phyloP scores from a whole-genome alignment of 1,140 invertebrate species.

The Odontomachus brunneus region DNA sequence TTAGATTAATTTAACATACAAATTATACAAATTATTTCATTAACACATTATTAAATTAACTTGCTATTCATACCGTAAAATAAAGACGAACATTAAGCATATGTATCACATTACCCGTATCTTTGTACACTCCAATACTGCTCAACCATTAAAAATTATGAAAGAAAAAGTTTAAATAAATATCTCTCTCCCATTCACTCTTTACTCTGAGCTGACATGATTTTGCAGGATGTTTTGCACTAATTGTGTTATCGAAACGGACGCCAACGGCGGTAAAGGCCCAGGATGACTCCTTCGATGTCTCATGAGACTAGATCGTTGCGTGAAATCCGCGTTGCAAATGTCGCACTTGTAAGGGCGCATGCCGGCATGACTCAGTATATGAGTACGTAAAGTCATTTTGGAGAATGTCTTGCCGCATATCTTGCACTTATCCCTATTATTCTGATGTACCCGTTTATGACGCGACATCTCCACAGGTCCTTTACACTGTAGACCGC shows the following conservation, averaged over 20 bases:
- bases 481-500: slow-evolving; percentile 72
- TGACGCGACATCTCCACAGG: slow-evolving; percentile 85
- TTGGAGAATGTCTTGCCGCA: slow-evolving; percentile 84
- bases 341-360: slow-evolving; percentile 1
- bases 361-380: background rate
- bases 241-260: background rate
- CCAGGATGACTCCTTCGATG: slow-evolving; percentile 82
- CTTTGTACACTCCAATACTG: no score
- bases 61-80: no score
- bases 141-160: no score
- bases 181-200: no score
- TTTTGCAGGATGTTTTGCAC: slow-evolving; percentile 1
- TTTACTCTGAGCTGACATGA: no score
- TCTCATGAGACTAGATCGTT: slow-evolving; percentile 79
- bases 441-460: slow-evolving; percentile 81
- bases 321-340: background rate
- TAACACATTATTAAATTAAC: no score
- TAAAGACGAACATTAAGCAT: no score
- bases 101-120: no score
- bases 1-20: no score
- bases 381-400: slow-evolving; percentile 77
- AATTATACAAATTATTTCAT: no score
- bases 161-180: no score
- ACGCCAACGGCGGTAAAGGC: background rate
- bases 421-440: slow-evolving; percentile 78